Conservation (phyloP, 30 jellyfish, hydroid and myxozoan species). For the Calvadosia cruxmelitensis region DNA sequence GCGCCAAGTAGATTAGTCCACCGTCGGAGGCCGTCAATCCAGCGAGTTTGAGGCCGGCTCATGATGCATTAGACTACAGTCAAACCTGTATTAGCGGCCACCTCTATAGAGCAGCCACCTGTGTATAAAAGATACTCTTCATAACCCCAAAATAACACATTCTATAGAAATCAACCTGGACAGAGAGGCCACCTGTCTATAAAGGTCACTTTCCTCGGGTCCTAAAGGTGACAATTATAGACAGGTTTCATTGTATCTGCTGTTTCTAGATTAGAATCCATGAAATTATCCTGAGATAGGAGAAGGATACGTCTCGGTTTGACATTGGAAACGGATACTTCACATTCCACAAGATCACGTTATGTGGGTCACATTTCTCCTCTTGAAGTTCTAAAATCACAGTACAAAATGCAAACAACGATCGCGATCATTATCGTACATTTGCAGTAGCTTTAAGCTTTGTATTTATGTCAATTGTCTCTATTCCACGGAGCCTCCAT, state of each 20-base stretch:
- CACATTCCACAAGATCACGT: constrained; percentile 75
- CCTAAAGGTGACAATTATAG: not conserved
- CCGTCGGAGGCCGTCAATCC: too few species aligned
- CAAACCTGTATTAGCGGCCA: too few species aligned
- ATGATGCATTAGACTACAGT: too few species aligned
- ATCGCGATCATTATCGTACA: too few species aligned
- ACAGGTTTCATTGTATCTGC: constrained; percentile 1
- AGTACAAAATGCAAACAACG: too few species aligned
- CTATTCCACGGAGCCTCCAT: too few species aligned
- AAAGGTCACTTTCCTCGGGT: not conserved
- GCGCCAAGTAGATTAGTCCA: too few species aligned
- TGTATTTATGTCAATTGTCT: too few species aligned
- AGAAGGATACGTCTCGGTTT: constrained; percentile 82
- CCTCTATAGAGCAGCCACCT: not conserved
- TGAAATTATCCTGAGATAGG: not conserved
- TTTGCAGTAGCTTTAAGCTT: too few species aligned
- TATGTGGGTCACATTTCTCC: constrained; percentile 5
- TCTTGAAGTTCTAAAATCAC: constrained; percentile 64
- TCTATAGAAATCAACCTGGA: not conserved
- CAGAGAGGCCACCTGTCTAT: not conserved
- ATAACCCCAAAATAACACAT: not conserved
- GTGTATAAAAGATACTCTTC: not conserved
- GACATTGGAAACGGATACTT: constrained; percentile 85
- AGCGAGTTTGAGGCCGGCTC: too few species aligned
- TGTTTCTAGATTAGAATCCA: not conserved